Evolutionary conservation across 2,888 invertebrate genomes (phyloP).

Genomic region (Rutpela maculata): DNA sequence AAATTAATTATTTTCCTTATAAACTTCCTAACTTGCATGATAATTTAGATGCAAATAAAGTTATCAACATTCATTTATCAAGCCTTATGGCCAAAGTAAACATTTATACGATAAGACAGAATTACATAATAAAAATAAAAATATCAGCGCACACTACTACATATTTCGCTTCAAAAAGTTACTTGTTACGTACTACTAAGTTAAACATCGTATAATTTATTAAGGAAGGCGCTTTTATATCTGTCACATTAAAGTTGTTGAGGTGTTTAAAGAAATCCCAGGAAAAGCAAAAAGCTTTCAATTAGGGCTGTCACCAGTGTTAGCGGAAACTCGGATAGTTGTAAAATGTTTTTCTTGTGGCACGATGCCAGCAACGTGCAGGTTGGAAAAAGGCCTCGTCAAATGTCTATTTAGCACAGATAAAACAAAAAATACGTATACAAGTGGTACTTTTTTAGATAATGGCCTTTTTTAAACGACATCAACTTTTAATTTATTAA

Average conservation of each 20-base stretch:
- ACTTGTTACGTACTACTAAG: neutral
- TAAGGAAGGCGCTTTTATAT: neutral
- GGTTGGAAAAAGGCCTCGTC: conserved; percentile 19
- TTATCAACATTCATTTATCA: too few species aligned
- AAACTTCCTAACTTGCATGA: too few species aligned
- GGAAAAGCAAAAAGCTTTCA: conserved; percentile 26
- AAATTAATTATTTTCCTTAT: too few species aligned
- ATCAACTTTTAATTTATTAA: neutral
- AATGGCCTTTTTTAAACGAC: neutral
- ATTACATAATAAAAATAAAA: too few species aligned
- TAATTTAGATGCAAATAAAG: too few species aligned
- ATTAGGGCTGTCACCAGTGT: conserved; percentile 25
- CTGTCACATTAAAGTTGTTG: conserved; percentile 22
- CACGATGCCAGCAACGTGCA: conserved; percentile 21
- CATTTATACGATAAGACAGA: too few species aligned
- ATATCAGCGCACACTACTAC: too few species aligned
- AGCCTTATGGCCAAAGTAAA: too few species aligned
- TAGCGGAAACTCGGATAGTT: conserved; percentile 13
- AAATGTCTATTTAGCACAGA: conserved; percentile 33
- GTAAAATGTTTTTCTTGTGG: conserved; percentile 38
- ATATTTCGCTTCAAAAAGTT: neutral
- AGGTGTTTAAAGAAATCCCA: conserved; percentile 22
- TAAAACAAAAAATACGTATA: conserved; percentile 10
- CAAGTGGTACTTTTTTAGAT: conserved; percentile 13
- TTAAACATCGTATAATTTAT: neutral